Evolutionary conservation across 2,797 vertebrate genomes (phyloP).

Genomic region (Pachyuromys duprasi): DNA sequence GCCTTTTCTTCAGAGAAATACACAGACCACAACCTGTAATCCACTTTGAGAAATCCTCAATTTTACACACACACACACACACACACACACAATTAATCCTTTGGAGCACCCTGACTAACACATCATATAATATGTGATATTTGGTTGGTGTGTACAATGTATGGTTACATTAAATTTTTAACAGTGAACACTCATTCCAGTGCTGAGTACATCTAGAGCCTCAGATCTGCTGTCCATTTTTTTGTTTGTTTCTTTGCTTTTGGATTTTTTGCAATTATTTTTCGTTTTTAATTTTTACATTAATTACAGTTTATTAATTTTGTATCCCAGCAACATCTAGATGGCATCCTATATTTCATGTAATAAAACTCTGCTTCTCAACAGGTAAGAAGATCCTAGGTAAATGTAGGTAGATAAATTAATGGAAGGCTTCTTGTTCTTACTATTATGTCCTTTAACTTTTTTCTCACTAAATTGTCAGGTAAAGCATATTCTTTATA

Average conservation of each 20-base stretch:
- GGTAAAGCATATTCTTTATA: background rate
- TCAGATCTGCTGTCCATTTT: background rate
- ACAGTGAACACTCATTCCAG: background rate
- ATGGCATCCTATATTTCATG: background rate
- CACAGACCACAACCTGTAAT: background rate
- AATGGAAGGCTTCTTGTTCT: background rate
- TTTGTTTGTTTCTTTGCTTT: background rate
- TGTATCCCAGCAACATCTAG: background rate
- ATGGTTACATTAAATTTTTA: background rate
- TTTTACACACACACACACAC: too few relatives aligned
- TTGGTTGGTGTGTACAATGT: background rate
- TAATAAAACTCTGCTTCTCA: slow-evolving; percentile 13
- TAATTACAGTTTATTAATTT: too few relatives aligned
- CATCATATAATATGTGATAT: background rate
- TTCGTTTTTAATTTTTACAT: too few relatives aligned
- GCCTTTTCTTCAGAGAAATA: background rate
- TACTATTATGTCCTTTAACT: background rate
- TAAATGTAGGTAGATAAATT: slow-evolving; percentile 7
- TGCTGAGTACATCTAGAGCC: background rate
- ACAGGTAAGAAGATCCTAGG: background rate
- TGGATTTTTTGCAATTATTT: too few relatives aligned
- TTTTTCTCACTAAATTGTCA: slow-evolving; percentile 17
- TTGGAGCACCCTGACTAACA: background rate
- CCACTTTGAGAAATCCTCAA: background rate
- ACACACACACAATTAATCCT: background rate